These are phyloP conservation scores for Gobionotothen gibberifrons DNA, from an alignment of 2,797 vertebrate species.

Conservation along the genomic window DNA sequence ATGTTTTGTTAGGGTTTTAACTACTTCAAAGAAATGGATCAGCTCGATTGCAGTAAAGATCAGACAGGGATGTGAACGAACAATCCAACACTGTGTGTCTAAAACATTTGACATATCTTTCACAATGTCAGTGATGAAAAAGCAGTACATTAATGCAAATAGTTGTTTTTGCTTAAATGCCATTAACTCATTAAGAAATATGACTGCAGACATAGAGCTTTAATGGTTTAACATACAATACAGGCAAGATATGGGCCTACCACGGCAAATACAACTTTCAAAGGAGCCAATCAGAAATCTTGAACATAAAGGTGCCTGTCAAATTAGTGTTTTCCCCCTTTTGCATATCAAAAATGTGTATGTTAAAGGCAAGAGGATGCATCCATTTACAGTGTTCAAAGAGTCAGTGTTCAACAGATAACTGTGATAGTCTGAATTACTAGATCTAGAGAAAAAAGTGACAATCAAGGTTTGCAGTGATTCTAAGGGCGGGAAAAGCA, in stretches of 20 bases:
- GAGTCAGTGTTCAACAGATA: slow-evolving; percentile 31
- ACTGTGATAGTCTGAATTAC: slow-evolving; percentile 15
- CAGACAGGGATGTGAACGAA: not conserved
- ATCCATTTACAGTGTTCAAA: slow-evolving; percentile 31
- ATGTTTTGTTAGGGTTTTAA: too few relatives aligned
- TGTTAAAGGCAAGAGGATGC: slow-evolving; percentile 19
- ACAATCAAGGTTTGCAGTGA: slow-evolving; percentile 1
- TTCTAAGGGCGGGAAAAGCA: slow-evolving; percentile 3
- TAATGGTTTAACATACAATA: not conserved
- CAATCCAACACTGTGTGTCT: not conserved
- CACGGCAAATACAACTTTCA: not conserved
- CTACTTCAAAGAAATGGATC: not conserved
- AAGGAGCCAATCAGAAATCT: slow-evolving; percentile 12
- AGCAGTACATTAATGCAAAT: not conserved
- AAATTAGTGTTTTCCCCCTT: slow-evolving; percentile 54
- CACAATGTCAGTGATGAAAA: not conserved
- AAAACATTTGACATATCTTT: not conserved
- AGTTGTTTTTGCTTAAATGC: not conserved
- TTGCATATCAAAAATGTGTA: slow-evolving; percentile 30
- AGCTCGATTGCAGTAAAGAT: not conserved
- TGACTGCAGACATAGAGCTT: not conserved
- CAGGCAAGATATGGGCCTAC: not conserved
- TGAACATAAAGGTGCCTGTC: slow-evolving; percentile 29
- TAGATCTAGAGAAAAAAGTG: not conserved
- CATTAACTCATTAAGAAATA: slow-evolving; percentile 4